Base-by-base conservation (phyloP, 2,113 vertebrate genomes). In the rat (Rattus norvegicus) region DNA sequence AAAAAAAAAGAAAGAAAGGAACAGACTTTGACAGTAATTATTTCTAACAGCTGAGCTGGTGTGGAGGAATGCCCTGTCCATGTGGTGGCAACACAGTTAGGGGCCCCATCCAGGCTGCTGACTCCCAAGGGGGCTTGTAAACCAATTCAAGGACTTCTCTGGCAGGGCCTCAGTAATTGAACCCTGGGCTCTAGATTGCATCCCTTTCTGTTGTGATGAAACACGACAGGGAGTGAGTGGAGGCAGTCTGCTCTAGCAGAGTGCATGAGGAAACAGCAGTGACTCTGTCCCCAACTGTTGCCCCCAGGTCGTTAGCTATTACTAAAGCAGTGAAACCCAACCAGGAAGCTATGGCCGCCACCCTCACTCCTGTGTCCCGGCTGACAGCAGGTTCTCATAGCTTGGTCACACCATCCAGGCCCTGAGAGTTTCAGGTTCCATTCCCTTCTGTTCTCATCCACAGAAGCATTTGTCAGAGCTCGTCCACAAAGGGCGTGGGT, bases 231-330 rank as follows among this genome's bases (percentile, higher is more conserved):
- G 22, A 30, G 9, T 7, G 1, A 47, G 13, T 63, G 63, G 56
- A 39, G n/a, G 20, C 10, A 30, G 9, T 30, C 56, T 83, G 67
- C 56, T 33, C 4, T n/a, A 67, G 59, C 39, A 5, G 20, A 33
- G 76, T 8, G 30, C 7, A 20, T 36, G 43, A 2, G 8, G 65
- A 56, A 47, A 4, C 5, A 3, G 67, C 49, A 26, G 49, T 5
- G 19, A 6, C 36, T 26, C 24, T 43, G 4, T 26, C 20, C 17
- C 2, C 33, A 59, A 0, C n/a, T 1, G 0, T 65, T 16, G 4
- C 28, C 26, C 14, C 24, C 13, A 33, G 13, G 2, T 49, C 9
- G 2, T 22, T 52, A 7, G 2, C 12, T 36, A 28, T 43, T 56
- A 13, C 61, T 56, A 6, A 72, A 22, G 0, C 84, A 56, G 19